A percentile compares a stretch with the other conserved stretches of the same genome.
phyloP scores from a whole-genome alignment of 2,797 vertebrate genomes.

The Mastacembelus armatus region DNA sequence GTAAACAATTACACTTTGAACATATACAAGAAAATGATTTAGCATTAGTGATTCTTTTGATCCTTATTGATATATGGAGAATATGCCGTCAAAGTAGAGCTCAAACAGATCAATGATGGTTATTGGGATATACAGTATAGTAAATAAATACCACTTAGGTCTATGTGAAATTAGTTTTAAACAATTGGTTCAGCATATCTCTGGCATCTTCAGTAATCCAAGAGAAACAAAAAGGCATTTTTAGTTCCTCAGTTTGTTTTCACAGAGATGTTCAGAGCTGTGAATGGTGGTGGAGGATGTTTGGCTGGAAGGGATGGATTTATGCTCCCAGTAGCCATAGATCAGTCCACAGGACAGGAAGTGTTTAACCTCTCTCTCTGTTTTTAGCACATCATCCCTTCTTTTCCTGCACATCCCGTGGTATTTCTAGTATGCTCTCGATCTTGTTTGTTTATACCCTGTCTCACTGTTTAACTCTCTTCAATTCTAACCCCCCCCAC shows the following conservation, averaged over 20 bases:
- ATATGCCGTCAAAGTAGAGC: background rate
- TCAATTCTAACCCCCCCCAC: background rate
- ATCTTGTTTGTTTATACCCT: constrained; percentile 6
- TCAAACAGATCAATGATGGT: background rate
- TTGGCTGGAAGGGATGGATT: constrained; percentile 53
- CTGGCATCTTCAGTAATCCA: constrained; percentile 12
- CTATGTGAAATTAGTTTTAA: background rate
- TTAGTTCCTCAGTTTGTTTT: constrained; percentile 38
- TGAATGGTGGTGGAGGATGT: constrained; percentile 42
- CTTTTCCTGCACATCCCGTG: constrained; percentile 24
- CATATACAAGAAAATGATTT: no score
- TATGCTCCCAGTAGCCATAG: constrained; percentile 42
- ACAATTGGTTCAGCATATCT: background rate
- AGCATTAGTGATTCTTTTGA: background rate
- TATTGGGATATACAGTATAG: no score
- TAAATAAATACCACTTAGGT: no score
- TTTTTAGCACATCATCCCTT: constrained; percentile 27
- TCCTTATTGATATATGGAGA: background rate
- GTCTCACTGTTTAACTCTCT: constrained; percentile 5
- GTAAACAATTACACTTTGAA: background rate
- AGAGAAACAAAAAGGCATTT: constrained; percentile 22
- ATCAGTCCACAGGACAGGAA: constrained; percentile 59
- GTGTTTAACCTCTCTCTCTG: constrained; percentile 28
- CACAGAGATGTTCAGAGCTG: constrained; percentile 21
- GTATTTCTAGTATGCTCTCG: constrained; percentile 10